These are phyloP conservation scores for Caiman crocodilus DNA, from an alignment of 2,797 vertebrate genomes.

Conservation along the genomic window DNA sequence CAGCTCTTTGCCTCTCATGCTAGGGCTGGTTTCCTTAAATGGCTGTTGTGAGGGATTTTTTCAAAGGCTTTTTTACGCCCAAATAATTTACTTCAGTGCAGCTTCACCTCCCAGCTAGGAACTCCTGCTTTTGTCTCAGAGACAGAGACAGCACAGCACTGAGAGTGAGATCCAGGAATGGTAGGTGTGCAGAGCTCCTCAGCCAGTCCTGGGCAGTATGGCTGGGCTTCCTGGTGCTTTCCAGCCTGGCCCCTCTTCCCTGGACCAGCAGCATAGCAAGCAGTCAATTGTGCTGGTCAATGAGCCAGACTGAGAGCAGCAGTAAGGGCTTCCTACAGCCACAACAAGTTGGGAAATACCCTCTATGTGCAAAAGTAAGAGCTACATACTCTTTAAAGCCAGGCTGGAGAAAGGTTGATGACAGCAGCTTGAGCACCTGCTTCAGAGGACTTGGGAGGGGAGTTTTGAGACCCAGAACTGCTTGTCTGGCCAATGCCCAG, in stretches of 20 bases:
- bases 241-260: fast-evolving
- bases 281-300: neutral
- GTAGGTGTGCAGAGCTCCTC: neutral
- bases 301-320: neutral
- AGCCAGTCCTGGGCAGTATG: neutral
- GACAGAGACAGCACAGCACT: neutral
- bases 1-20: neutral
- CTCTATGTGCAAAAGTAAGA: too few species aligned
- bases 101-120: neutral
- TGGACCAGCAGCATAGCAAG: neutral
- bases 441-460: neutral
- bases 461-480: neutral
- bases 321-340: neutral
- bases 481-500: neutral
- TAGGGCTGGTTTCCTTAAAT: neutral
- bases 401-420: neutral
- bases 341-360: too few species aligned
- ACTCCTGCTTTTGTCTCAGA: neutral
- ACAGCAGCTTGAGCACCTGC: neutral
- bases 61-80: neutral
- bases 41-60: neutral
- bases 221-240: neutral
- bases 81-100: neutral
- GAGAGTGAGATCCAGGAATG: neutral
- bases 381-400: neutral